These are phyloP conservation scores for Nephila pilipes DNA, from an alignment of 1,140 invertebrate species.

Conservation along the genomic window DNA sequence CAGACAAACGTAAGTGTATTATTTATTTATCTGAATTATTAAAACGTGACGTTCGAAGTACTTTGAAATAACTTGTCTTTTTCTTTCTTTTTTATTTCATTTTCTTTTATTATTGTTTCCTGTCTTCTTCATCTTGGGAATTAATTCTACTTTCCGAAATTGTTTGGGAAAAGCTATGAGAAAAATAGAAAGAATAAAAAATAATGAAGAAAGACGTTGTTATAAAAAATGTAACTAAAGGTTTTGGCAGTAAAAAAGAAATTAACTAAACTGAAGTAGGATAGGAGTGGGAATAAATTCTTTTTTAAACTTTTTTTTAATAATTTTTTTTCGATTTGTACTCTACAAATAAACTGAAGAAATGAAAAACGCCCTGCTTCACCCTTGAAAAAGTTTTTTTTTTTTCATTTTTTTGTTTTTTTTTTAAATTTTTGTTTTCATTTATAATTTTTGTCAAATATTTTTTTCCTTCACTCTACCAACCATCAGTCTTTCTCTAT, in stretches of 20 bases:
- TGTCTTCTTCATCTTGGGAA: slow-evolving; percentile 53
- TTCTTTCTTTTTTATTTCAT: neutral
- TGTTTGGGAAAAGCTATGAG: slow-evolving; percentile 44
- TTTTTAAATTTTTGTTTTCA: slow-evolving; percentile 42
- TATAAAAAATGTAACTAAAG: slow-evolving; percentile 61
- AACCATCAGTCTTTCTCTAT: slow-evolving; percentile 45
- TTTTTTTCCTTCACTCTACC: slow-evolving; percentile 12
- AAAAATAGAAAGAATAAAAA: neutral
- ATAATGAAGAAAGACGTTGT: slow-evolving; percentile 38
- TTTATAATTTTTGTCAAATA: slow-evolving; percentile 38
- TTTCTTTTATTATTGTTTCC: slow-evolving; percentile 12
- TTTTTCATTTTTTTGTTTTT: neutral
- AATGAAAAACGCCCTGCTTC: slow-evolving; percentile 58
- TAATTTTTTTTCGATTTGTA: slow-evolving; percentile 14
- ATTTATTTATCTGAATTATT: slow-evolving; percentile 75
- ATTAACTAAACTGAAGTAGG: slow-evolving; percentile 22
- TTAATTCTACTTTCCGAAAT: slow-evolving; percentile 68
- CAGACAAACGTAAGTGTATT: slow-evolving; percentile 42
- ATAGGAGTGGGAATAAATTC: too few relatives aligned
- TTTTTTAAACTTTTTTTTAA: neutral
- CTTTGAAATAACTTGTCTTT: slow-evolving; percentile 51
- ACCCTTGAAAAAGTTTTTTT: neutral
- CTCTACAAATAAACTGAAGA: slow-evolving; percentile 40
- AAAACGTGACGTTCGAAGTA: slow-evolving; percentile 50
- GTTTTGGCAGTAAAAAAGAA: slow-evolving; percentile 39